These are phyloP conservation scores for Odontocerum albicorne DNA, from an alignment of 2,888 invertebrate genomes.

Conservation along the genomic window DNA sequence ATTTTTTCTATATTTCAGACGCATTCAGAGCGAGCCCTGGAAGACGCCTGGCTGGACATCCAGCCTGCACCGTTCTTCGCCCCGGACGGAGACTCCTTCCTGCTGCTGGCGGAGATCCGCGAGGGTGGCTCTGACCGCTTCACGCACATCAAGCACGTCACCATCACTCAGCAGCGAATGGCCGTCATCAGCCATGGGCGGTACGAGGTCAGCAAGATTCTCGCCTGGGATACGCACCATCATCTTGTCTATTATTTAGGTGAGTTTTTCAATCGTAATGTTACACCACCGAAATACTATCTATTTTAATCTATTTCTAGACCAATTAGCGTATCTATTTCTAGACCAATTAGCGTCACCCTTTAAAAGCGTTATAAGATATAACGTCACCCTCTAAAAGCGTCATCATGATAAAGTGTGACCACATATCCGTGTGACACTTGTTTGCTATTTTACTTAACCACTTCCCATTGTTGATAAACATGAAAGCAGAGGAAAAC, in stretches of 20 bases:
- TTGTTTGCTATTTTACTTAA: too few species aligned
- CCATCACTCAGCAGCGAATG: constrained; percentile 78
- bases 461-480: too few species aligned
- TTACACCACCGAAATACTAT: too few species aligned
- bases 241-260: constrained; percentile 77
- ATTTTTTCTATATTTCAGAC: constrained; percentile 52
- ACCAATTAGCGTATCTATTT: too few species aligned
- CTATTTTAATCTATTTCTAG: too few species aligned
- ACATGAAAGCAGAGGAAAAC: too few species aligned
- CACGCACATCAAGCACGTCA: constrained; percentile 87
- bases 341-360: too few species aligned
- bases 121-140: constrained; percentile 83
- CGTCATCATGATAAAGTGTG: too few species aligned
- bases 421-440: too few species aligned
- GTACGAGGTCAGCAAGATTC: constrained; percentile 80
- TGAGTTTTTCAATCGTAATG: constrained; percentile 38
- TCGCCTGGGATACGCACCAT: constrained; percentile 82
- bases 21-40: constrained; percentile 81
- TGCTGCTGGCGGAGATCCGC: constrained; percentile 79
- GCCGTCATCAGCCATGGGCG: constrained; percentile 84
- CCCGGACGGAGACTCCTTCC: constrained; percentile 81
- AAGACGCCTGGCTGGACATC: constrained; percentile 84
- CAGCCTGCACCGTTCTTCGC: constrained; percentile 84
- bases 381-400: too few species aligned
- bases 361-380: too few species aligned